A percentile compares a stretch with the other conserved stretches of the same genome.
phyloP scores from a whole-genome alignment of 2,113 vertebrate genomes.

The Urocolius indicus region DNA sequence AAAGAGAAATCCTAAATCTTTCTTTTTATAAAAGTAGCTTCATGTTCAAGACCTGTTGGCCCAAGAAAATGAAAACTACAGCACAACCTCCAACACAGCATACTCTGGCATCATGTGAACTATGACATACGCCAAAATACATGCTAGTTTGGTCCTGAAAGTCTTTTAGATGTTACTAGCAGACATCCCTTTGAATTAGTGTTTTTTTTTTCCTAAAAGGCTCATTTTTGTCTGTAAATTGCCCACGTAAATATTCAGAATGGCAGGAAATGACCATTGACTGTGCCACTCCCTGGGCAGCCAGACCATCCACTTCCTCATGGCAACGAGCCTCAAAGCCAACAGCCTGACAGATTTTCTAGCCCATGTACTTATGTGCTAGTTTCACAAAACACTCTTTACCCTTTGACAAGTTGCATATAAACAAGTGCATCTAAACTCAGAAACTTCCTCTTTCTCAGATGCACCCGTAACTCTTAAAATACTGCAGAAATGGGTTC shows the following conservation, averaged over 20 bases:
- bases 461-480: constrained; percentile 56
- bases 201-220: not conserved
- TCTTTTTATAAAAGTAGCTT: not conserved
- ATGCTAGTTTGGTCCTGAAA: not conserved
- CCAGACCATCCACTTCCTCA: not conserved
- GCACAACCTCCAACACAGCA: not conserved
- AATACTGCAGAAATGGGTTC: constrained; percentile 74
- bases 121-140: not conserved
- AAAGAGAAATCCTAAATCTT: not conserved
- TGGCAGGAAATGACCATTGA: not conserved
- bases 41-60: not conserved
- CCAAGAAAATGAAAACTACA: not conserved
- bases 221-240: not conserved
- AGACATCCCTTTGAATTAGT: not conserved
- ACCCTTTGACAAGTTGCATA: not conserved
- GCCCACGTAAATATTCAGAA: not conserved
- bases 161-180: not conserved
- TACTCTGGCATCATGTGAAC: not conserved
- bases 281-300: not conserved
- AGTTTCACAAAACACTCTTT: not conserved
- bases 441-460: not conserved
- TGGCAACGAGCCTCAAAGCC: not conserved
- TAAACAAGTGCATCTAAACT: not conserved
- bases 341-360: not conserved
- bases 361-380: fast-evolving